Evolutionary conservation across 2,888 invertebrate species (phyloP), one percentile per base, ranked within the genome.

Genomic region (Venustoraphidia nigricollis): DNA sequence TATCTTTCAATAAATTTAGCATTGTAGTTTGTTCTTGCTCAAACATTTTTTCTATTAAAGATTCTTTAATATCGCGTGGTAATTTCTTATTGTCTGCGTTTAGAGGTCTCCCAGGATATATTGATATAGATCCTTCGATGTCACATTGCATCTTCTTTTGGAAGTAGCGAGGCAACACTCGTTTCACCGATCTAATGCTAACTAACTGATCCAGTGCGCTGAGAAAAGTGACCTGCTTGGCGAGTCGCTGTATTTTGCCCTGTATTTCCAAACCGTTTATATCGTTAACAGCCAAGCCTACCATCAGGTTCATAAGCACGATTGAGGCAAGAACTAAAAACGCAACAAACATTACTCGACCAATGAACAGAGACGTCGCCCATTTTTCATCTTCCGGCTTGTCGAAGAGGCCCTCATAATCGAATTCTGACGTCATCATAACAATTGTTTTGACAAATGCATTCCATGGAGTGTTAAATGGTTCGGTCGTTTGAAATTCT

Each of bases 401-500:
- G 47, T 70, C 69, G 46, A 75, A 75, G 9, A 75, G 57, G 5
- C 68, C 65, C 9, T 55, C 62, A 55, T 76, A 75, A 53, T 76
- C 75, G 44, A 75, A 75, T 55, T 77, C 76, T 48, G 74, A 73
- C 8, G 74, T 75, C 75, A 75, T 74, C 76, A 77, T 76, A 9
- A 75, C 73, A 40, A 75, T 65, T 1, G 75, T 75, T 54, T 75
- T 75, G 13, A 75, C 68, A 1, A 76, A 57, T 0, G 75, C 69
- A 13, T 70, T 66, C 66, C 72, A 71, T 0, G 74, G 72, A 10
- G 67, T 66, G 17, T 68, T 67, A 53, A 76, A 77, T 0, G 74
- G 71, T 14, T 66, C 61, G 52, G 68, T 62, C 0, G 70, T 68
- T 17, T 64, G 66, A 56, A 76, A 76, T 54, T 75, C 70, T 41